phyloP scores from a whole-genome alignment of 2,113 vertebrate species.

The Mugil cephalus region DNA sequence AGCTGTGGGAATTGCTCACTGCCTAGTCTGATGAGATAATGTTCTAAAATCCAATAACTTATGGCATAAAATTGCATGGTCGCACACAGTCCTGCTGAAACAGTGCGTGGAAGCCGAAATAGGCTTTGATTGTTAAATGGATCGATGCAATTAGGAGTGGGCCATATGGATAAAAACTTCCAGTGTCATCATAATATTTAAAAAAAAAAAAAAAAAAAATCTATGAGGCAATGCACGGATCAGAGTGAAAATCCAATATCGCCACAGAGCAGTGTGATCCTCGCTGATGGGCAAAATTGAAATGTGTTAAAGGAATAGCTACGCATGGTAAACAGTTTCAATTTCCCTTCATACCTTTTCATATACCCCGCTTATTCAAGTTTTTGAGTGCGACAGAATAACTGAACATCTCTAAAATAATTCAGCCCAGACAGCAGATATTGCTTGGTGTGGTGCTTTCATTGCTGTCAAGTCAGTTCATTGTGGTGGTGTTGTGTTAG shows the following conservation, averaged over 20 bases:
- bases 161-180: neutral
- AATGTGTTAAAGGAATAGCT: neutral
- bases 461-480: neutral
- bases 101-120: neutral
- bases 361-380: neutral
- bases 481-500: neutral
- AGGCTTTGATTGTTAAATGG: constrained; percentile 11
- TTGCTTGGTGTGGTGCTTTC: neutral
- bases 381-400: neutral
- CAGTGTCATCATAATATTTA: neutral
- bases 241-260: neutral
- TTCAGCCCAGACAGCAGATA: neutral
- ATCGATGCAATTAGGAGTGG: neutral
- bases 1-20: constrained; percentile 37
- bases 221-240: constrained; percentile 1
- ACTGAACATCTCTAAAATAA: neutral
- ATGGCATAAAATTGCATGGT: constrained; percentile 28
- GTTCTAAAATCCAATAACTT: constrained; percentile 36
- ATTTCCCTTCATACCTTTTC: neutral
- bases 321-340: neutral
- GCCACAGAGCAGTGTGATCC: neutral
- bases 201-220: too few species aligned
- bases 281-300: neutral
- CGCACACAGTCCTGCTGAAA: constrained; percentile 10
- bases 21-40: constrained; percentile 47